A percentile compares a stretch with the other conserved stretches of the same genome.
Conservation (phyloP, 2,888 invertebrate species). For the Dolichopus griseipennis region DNA sequence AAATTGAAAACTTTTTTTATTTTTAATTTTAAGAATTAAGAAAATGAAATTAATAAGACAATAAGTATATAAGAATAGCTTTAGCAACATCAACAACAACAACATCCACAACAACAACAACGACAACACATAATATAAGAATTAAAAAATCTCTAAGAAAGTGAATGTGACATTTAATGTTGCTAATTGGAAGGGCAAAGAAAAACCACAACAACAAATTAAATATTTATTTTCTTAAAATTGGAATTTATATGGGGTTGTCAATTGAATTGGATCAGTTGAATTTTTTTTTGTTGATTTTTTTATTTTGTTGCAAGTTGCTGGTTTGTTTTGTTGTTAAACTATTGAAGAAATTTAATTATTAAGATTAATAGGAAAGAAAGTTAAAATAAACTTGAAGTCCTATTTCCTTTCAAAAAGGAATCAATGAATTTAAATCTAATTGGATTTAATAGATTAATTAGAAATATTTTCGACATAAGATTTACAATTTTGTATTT, state of each 20-base stretch:
- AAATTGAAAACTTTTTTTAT: not conserved
- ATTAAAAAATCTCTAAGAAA: not conserved
- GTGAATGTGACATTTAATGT: conserved; percentile 1
- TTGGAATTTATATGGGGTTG: not conserved
- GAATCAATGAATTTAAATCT: not conserved
- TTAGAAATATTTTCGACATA: not conserved
- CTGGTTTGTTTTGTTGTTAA: not conserved
- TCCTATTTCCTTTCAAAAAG: not conserved
- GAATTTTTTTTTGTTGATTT: not conserved
- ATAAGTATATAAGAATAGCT: not conserved
- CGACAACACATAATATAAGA: not conserved
- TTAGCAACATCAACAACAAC: not conserved
- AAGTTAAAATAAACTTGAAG: not conserved
- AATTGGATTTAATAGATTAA: not conserved
- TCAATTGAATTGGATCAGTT: not conserved
- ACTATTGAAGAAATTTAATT: too few relatives aligned
- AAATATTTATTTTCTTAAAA: not conserved
- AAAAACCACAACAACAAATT: not conserved
- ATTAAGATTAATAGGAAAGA: too few relatives aligned
- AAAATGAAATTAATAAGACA: not conserved
- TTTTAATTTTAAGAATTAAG: not conserved
- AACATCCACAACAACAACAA: not conserved
- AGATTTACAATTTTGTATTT: not conserved
- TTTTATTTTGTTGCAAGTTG: not conserved
- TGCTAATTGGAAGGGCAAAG: not conserved